Conservation (phyloP, 2,113 vertebrate genomes). For the Neolamprologus tretocephalus region DNA sequence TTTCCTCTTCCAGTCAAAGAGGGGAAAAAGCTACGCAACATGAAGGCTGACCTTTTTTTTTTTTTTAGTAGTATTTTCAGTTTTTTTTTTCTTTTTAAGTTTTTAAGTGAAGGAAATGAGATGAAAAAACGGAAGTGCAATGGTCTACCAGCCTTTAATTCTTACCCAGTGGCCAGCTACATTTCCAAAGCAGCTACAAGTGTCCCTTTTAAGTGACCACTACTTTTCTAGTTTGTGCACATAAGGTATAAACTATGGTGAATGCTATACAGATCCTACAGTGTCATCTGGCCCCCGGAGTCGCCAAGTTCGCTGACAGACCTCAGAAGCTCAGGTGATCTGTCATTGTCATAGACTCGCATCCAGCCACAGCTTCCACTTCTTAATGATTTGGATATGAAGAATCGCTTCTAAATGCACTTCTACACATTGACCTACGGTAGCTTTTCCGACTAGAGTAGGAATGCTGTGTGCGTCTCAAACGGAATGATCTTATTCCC, state of each 20-base stretch:
- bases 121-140: slow-evolving; percentile 71
- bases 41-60: slow-evolving; percentile 38
- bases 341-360: slow-evolving; percentile 49
- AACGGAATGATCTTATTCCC: slow-evolving; percentile 61
- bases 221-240: slow-evolving; percentile 60
- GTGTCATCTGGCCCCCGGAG: slow-evolving; percentile 39
- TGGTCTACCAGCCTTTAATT: slow-evolving; percentile 60
- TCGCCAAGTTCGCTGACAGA: slow-evolving; percentile 45
- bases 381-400: slow-evolving; percentile 56
- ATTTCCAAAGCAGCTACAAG: slow-evolving; percentile 66
- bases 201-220: slow-evolving; percentile 57
- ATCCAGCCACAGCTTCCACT: slow-evolving; percentile 36
- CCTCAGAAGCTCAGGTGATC: slow-evolving; percentile 51
- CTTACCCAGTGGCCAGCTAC: slow-evolving; percentile 69
- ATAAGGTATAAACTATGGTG: slow-evolving; percentile 65
- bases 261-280: slow-evolving; percentile 61
- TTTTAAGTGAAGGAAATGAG: slow-evolving; percentile 65
- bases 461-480: slow-evolving; percentile 59
- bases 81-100: slow-evolving; percentile 13
- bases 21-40: slow-evolving; percentile 68
- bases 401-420: slow-evolving; percentile 54
- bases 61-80: slow-evolving; percentile 11
- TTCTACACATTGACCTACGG: slow-evolving; percentile 60
- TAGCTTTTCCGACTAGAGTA: slow-evolving; percentile 46
- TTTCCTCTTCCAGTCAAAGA: slow-evolving; percentile 42